Evolutionary conservation across 2,797 vertebrate species (phyloP), one percentile per base, ranked within the genome.

Genomic region (Halcyon badia): DNA sequence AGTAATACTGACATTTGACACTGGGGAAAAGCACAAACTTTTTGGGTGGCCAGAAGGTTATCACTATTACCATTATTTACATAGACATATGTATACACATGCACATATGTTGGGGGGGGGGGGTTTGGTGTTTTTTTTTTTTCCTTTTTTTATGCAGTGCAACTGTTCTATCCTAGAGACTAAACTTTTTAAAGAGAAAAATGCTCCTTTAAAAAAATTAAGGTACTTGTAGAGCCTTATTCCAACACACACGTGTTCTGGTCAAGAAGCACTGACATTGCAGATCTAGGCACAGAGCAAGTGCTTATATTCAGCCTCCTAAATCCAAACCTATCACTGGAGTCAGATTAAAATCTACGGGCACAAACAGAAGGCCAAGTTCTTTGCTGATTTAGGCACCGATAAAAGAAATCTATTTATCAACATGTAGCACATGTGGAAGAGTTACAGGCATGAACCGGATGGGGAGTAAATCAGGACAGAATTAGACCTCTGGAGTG

Each of bases 391-490:
- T 86, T 90, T 62, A 78, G 30, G 61, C 18, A 19, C 54, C 46
- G 49, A 84, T 93, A 84, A 61, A 83, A 85, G 11, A 83, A 48
- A 65, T 78, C 8, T 5, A 48, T 75, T 86, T 93, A 80, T 85
- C 76, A 77, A 78, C 49, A 77, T 25, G 49, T 51, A 58, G 83
- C 46, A 69, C 69, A 84, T 87, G n/a, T 90, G 83, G 66, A 90
- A 87, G 80, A 84, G 14, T 76, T 86, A 78, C 54, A 87, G 54
- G 54, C 80, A 58, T 1, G 14, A 46, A 73, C 28, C 6, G 21
- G 61, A 75, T 44, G 41, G 49, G 31, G 54, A 86, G 30, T 93
- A 78, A 90, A 83, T 89, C 54, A 86, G 88, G 92, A 54, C 80
- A 88, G 88, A 75, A 87, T 75, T 11, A 65, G 49, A 65, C 30